Evolutionary conservation across 2,113 vertebrate species (phyloP).

Genomic region (Rhagologus leucostigma): DNA sequence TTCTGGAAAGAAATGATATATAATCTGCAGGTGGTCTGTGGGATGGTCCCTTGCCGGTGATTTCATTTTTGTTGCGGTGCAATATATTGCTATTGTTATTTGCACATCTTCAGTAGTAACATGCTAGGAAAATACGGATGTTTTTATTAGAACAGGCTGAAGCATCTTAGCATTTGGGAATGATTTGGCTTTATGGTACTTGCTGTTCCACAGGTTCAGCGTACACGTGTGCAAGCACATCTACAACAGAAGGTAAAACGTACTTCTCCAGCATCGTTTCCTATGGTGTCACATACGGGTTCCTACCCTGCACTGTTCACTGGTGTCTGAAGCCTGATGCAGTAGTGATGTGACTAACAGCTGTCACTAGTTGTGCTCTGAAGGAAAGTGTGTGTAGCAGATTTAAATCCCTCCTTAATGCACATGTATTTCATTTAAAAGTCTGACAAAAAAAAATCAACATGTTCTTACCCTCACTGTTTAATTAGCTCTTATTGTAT

Average conservation of each 20-base stretch:
- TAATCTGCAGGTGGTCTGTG: constrained; percentile 49
- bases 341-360: constrained; percentile 15
- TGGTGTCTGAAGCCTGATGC: background rate
- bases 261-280: background rate
- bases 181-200: background rate
- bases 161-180: constrained; percentile 13
- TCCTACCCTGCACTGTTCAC: background rate
- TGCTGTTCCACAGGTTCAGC: background rate
- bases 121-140: background rate
- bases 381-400: constrained; percentile 23
- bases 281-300: background rate
- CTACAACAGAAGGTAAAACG: background rate
- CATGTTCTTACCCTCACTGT: background rate
- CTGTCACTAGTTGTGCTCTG: background rate
- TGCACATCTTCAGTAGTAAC: constrained; percentile 45
- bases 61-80: background rate
- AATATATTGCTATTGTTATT: background rate
- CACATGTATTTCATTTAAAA: constrained; percentile 59
- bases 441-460: background rate
- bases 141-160: constrained; percentile 18
- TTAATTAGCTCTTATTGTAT: constrained; percentile 57
- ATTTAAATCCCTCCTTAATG: constrained; percentile 15
- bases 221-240: background rate
- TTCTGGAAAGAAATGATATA: constrained; percentile 29
- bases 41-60: background rate